Conservation (phyloP, 2,113 vertebrate genomes). For the Vulpes ferrilata region DNA sequence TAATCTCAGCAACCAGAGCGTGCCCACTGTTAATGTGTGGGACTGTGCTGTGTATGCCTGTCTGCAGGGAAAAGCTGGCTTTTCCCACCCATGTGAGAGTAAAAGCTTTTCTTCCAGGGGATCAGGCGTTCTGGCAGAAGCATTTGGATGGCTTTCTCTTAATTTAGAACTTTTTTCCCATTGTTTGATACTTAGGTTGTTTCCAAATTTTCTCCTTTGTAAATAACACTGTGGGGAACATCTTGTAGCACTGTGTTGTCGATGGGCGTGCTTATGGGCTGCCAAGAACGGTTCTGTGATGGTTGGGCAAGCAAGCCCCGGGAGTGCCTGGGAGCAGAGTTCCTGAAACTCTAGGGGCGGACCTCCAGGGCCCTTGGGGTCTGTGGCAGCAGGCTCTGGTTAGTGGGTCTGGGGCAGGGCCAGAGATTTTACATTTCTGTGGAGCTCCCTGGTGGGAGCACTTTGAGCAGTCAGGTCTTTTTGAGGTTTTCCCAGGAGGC, state of each 20-base stretch:
- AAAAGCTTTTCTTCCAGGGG: too few species aligned
- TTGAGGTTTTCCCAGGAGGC: not conserved
- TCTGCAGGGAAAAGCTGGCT: rapidly evolving
- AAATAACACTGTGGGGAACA: not conserved
- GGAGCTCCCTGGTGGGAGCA: not conserved
- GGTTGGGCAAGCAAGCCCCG: rapidly evolving
- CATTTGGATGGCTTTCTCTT: not conserved
- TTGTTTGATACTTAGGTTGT: not conserved
- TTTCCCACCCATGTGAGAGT: rapidly evolving
- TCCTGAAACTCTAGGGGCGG: not conserved
- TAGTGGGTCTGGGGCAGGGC: not conserved
- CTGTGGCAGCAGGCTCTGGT: not conserved
- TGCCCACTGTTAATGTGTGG: rapidly evolving
- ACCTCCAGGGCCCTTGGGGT: not conserved
- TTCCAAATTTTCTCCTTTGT: not conserved
- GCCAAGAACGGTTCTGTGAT: rapidly evolving
- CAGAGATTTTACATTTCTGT: not conserved
- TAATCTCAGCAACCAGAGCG: not conserved
- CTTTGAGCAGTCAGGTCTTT: not conserved
- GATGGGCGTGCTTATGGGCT: rapidly evolving
- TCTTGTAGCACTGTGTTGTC: rapidly evolving
- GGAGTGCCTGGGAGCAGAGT: not conserved
- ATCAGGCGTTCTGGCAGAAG: not conserved
- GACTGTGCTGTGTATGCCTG: rapidly evolving
- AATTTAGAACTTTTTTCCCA: not conserved